Percentiles rank a stretch among this genome's conserved stretches.
These are phyloP conservation scores for Heliconius nattereri DNA, from an alignment of 1,140 invertebrate genomes.

Conservation along the genomic window DNA sequence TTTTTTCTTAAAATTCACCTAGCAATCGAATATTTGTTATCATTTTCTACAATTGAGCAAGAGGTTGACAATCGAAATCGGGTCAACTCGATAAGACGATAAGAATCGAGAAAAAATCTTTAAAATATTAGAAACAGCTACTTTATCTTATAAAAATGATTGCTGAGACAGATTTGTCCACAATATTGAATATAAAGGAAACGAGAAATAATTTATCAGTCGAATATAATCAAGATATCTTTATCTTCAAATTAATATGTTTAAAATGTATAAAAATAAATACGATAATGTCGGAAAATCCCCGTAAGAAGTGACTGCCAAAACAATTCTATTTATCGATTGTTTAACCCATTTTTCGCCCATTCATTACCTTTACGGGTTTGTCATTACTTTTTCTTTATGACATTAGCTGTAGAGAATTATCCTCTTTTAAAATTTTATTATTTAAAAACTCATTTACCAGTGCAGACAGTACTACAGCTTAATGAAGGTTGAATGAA, in stretches of 20 bases:
- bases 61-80: constrained; percentile 57
- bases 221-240: neutral
- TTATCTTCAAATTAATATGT: neutral
- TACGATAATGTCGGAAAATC: neutral
- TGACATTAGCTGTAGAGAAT: neutral
- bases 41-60: constrained; percentile 56
- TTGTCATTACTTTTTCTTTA: neutral
- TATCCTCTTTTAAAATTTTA: neutral
- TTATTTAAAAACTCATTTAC: no score
- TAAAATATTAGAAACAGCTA: constrained; percentile 34
- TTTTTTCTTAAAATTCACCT: neutral
- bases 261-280: neutral
- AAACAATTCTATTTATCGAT: neutral
- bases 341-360: neutral
- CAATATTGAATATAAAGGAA: neutral
- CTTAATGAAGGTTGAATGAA: neutral
- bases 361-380: neutral
- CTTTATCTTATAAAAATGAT: constrained; percentile 32
- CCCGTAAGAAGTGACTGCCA: neutral
- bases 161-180: constrained; percentile 29
- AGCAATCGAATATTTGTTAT: constrained; percentile 45
- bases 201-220: neutral
- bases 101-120: constrained; percentile 42
- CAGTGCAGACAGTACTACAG: no score
- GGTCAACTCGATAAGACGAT: constrained; percentile 65